Base-by-base conservation (phyloP, 2,888 invertebrate genomes). In the Lasioglossum marginatum region DNA sequence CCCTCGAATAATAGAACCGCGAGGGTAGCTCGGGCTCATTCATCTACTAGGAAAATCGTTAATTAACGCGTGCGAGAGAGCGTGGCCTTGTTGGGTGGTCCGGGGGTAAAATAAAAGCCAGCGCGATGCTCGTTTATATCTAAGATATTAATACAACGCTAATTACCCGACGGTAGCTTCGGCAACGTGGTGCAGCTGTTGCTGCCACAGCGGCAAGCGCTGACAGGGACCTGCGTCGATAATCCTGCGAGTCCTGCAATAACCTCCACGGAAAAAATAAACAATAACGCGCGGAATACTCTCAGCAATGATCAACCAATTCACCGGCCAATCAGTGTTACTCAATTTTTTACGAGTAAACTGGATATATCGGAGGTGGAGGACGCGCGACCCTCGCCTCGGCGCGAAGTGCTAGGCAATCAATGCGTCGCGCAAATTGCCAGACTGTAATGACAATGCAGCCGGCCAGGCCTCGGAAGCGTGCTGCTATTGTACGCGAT, bases 61-160 rank as follows among this genome's bases (percentile, higher is more conserved):
- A 87, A 86, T 87, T 86, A 87, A 79, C 82, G 86, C 83, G 75
- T 72, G 48, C 43, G 63, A 66, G 70, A 57, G 23, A 68, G 57
- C 23, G 19, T 34, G 40, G 16, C 31, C 86, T 57, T 52, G 75
- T 72, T 87, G 87, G 87, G 87, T 87, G 86, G 87, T 83, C 86
- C 43, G 60, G 16, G n/a, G 4, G 34, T 80, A 80, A 77, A 68
- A 81, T 82, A 83, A 80, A 81, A 68, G 72, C 70, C 34, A 45
- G 68, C 70, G 31, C 80, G 79, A 77, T 68, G 82, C 83, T 87
- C 83, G 83, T 87, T 86, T 81, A 83, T 80, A 80, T 87, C 87
- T 77, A 40, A 76, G 70, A 80, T 86, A 87, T 87, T 87, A 86
- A 86, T 87, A 87, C 81, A 73, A 83, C 71, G 86, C 78, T 87